Conservation (phyloP, 2,113 vertebrate genomes). For the Antennarius striatus region DNA sequence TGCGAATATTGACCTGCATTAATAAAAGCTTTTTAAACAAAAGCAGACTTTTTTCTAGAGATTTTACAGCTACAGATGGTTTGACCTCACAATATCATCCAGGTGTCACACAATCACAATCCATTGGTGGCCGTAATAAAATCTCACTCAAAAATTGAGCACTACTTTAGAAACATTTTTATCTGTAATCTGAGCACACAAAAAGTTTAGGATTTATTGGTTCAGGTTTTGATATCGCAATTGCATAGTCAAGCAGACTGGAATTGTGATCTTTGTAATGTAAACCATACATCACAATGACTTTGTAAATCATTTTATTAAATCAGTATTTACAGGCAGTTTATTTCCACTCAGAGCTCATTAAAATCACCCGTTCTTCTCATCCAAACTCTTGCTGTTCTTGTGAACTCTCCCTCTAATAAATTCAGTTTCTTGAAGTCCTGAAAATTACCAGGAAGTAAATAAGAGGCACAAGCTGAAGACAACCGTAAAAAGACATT, state of each 20-base stretch:
- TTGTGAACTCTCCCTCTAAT: slow-evolving; percentile 39
- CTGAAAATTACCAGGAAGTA: slow-evolving; percentile 47
- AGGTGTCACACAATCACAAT: no score
- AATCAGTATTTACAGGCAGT: slow-evolving; percentile 82
- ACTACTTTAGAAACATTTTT: no score
- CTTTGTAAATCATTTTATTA: slow-evolving; percentile 79
- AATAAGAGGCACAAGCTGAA: slow-evolving; percentile 69
- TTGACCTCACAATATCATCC: no score
- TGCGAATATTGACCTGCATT: slow-evolving; percentile 26
- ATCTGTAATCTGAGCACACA: no score
- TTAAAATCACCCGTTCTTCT: slow-evolving; percentile 33
- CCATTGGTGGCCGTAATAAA: no score
- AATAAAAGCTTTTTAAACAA: slow-evolving; percentile 55
- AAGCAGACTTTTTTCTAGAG: no score
- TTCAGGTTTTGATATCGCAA: no score
- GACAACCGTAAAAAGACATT: slow-evolving; percentile 15
- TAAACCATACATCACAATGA: neutral
- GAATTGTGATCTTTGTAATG: neutral
- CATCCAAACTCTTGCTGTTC: slow-evolving; percentile 32
- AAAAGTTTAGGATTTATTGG: no score
- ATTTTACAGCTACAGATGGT: neutral
- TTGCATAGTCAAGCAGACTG: no score
- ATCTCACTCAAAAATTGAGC: no score
- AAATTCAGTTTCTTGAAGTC: slow-evolving; percentile 44
- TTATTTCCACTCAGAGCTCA: slow-evolving; percentile 51